phyloP scores from a whole-genome alignment of 2,797 vertebrate species.

The Phaenicophaeus curvirostris region DNA sequence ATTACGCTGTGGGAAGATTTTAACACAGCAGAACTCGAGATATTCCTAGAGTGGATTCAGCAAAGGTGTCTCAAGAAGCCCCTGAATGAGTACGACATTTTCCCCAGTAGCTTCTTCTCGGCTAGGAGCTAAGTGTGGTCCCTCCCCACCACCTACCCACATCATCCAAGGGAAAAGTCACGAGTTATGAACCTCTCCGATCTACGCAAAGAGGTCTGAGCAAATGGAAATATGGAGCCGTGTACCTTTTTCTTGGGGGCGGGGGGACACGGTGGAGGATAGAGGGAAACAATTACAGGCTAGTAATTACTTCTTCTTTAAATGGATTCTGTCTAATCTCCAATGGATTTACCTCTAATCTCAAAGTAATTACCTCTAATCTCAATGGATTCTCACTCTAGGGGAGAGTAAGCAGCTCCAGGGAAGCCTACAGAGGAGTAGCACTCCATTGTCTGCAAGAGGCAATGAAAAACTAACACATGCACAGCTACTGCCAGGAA shows the following conservation, averaged over 20 bases:
- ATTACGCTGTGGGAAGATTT: background rate
- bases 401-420: background rate
- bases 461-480: background rate
- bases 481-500: background rate
- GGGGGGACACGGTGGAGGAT: background rate
- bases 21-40: background rate
- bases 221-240: fast-evolving
- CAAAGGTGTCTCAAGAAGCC: background rate
- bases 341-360: constrained; percentile 66
- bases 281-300: constrained; percentile 64
- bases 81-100: fast-evolving
- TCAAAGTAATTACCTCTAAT: constrained; percentile 72
- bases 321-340: constrained; percentile 61
- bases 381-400: constrained; percentile 41
- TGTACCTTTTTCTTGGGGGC: background rate
- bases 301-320: constrained; percentile 70
- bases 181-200: fast-evolving
- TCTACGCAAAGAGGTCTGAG: background rate
- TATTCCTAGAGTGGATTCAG: background rate
- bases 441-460: constrained; percentile 44
- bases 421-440: constrained; percentile 27
- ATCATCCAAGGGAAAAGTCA: background rate
- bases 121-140: background rate
- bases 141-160: background rate
- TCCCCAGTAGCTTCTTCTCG: background rate